Base-by-base conservation (phyloP, 2,888 invertebrate species). In the Tinea semifulvella region DNA sequence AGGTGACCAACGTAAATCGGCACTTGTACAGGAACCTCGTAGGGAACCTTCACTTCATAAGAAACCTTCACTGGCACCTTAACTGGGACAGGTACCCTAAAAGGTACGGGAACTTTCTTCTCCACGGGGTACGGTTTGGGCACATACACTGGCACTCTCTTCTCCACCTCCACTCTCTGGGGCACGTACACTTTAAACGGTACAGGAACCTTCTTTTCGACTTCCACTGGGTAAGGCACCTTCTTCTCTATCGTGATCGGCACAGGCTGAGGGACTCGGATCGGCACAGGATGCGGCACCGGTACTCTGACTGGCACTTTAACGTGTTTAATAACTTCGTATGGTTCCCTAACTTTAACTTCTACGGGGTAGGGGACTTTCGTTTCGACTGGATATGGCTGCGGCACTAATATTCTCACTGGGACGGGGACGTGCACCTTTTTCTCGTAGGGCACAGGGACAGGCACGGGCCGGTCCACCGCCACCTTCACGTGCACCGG, bases 301-400 rank as follows among this genome's bases (percentile, higher is more conserved):
- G 73, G 73, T 27, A 80, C 74, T 60, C 54, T 68, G 7, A 77
- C 60, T 13, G 68, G 68, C 8, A 47, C 47, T 10, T 38, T 45
- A 20, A 79, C 70, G 50, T 76, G 77, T 54, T 63, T 75, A 45
- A 79, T 66, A 6, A 81, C 72, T 56, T 76, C 74, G 14, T 64
- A 57, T 10, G 75, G 77, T 48, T 80, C 73, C 52, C 54, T 68
- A 2, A 76, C 63, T 67, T 82, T 83, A 2, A 82, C 68, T 51
- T 76, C 63, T 10, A 79, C 74, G 3, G 79, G 76, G 49, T 76
- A 75, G 40, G 79, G 82, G n/a, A 85, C 80, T 58, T 71, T 80
- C n/a, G 76, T 75, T 58, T 84, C 84, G 44, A 85, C 82, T 0
- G 84, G 79, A 46, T 77, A 76, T 2, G 79, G 77, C 50, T 75